Percentiles rank a stretch among this genome's conserved stretches.
Conservation (phyloP, 2,888 invertebrate genomes). For the Lathronympha strigana region DNA sequence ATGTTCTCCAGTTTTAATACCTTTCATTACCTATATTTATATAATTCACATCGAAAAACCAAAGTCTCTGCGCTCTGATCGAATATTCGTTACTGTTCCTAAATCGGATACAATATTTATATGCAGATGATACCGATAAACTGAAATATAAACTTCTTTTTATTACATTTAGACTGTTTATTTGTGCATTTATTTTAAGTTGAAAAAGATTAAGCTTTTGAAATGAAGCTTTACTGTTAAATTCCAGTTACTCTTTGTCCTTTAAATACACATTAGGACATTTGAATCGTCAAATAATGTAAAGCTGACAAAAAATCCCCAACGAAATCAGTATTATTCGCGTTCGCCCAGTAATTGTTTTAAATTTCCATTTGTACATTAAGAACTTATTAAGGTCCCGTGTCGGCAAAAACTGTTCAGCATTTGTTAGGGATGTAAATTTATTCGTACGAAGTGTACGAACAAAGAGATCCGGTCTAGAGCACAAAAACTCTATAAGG, state of each 20-base stretch:
- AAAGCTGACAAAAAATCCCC: constrained; percentile 9
- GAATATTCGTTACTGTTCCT: no score
- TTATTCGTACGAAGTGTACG: constrained; percentile 72
- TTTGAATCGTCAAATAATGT: constrained; percentile 28
- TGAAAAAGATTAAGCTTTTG: no score
- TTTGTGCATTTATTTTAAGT: no score
- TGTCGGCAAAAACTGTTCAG: constrained; percentile 65
- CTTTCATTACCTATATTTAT: no score
- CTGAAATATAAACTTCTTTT: no score
- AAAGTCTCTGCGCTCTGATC: no score
- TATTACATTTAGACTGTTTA: no score
- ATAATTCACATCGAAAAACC: no score
- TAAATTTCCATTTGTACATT: constrained; percentile 64
- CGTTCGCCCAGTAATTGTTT: constrained; percentile 54
- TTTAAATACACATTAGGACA: constrained; percentile 7
- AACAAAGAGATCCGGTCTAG: constrained; percentile 64
- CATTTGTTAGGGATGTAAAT: constrained; percentile 78
- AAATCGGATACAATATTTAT: no score
- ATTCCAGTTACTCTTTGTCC: background rate
- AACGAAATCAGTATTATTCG: constrained; percentile 25
- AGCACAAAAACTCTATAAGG: constrained; percentile 67
- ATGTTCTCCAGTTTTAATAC: no score
- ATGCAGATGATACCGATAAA: no score
- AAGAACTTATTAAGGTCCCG: constrained; percentile 66
- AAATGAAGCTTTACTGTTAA: background rate